Base-by-base conservation (phyloP, 1,140 invertebrate genomes). In the Musca domestica region DNA sequence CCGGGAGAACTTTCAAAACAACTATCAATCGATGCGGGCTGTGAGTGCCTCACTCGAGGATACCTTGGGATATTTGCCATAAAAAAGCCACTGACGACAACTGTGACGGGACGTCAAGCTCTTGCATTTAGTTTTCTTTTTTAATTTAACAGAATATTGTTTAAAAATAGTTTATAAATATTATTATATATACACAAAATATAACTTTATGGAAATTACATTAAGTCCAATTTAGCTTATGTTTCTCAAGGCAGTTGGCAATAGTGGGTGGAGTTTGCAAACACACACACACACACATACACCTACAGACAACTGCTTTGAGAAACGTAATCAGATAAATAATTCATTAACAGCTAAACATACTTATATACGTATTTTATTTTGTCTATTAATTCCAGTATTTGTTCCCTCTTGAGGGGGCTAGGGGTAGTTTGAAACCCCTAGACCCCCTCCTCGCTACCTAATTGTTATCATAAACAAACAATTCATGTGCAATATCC, bases 41-140 rank as follows among this genome's bases (percentile, higher is more conserved):
- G 78, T 81, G 9, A 81, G 80, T 71, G 74, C 74, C 48, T 81
- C 79, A 1, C 65, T 83, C 14, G 82, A 83, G 72, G 82, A 82
- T 70, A 77, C 81, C 64, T 70, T 83, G 65, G 82, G 82, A 47
- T 83, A 83, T 74, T 80, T 83, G 73, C 82, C 82, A 76, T 83
- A 81, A 72, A 71, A 63, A 49, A 30, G 15, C n/a, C 19, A 41
- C 25, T 52, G 25, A 41, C 1, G 17, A 47, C n/a, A 22, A 27
- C 22, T 34, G 6, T 17, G 6, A 20, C 6, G 15, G 22, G 56
- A 20, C 20, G 30, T 27, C 17, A 9, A 23, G 22, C 30, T 47
- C 6, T 41, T 30, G 66, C 51, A 56, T 67, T 67, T 67, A 56
- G 30, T 23, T 49, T 0, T 49, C 34, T 30, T 30, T 64, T 12